These are phyloP conservation scores for Xestia xanthographa DNA, from an alignment of 2,888 invertebrate species.

Conservation along the genomic window DNA sequence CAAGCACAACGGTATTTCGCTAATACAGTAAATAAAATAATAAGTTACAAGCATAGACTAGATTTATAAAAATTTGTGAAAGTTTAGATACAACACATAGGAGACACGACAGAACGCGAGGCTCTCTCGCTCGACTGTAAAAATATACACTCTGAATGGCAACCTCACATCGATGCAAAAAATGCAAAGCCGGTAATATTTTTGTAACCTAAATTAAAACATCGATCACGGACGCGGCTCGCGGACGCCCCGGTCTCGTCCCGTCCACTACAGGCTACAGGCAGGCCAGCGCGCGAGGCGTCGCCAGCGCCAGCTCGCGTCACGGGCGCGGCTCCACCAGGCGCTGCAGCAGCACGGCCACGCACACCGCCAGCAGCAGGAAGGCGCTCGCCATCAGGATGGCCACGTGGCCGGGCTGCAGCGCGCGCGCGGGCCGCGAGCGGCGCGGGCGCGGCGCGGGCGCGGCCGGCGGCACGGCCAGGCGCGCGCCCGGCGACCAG, in stretches of 20 bases:
- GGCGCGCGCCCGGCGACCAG: constrained; percentile 92
- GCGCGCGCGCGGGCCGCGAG: constrained; percentile 89
- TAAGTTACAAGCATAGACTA: constrained; percentile 85
- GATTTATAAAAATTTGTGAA: constrained; percentile 81
- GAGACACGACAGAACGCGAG: constrained; percentile 73
- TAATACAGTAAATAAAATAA: constrained; percentile 76
- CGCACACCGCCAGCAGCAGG: constrained; percentile 91
- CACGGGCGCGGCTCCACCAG: constrained; percentile 87
- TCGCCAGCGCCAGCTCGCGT: constrained; percentile 85
- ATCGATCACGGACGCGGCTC: constrained; percentile 43
- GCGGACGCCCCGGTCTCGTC: constrained; percentile 1
- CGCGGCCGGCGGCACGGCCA: constrained; percentile 78
- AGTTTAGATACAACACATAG: constrained; percentile 76
- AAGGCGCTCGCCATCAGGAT: constrained; percentile 86
- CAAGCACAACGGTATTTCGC: constrained; percentile 73
- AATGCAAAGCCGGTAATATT: constrained; percentile 66
- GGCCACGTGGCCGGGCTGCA: constrained; percentile 86
- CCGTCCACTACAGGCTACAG: constrained; percentile 70
- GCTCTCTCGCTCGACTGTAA: constrained; percentile 74
- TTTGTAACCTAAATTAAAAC: constrained; percentile 56
- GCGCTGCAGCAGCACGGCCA: constrained; percentile 91
- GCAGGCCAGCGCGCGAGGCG: constrained; percentile 83
- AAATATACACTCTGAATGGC: constrained; percentile 79
- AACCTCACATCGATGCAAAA: constrained; percentile 69
- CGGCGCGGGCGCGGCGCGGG: constrained; percentile 91